Base-by-base conservation (phyloP, 2,888 invertebrate genomes). In the Syrphus vitripennis region DNA sequence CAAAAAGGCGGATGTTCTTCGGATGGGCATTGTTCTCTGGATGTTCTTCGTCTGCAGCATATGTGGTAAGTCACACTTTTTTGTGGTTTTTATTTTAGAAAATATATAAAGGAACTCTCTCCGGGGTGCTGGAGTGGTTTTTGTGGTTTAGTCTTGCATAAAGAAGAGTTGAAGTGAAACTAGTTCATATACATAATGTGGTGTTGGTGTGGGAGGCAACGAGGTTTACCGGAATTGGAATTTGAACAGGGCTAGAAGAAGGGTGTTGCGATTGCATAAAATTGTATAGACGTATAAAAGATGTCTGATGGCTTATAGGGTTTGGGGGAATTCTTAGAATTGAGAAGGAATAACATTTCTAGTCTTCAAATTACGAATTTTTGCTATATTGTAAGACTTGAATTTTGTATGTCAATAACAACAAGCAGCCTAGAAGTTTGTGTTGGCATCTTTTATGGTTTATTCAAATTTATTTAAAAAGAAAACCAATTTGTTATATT, bases 1-100 rank as follows among this genome's bases (percentile, higher is more conserved):
- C 86, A 81, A 77, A 82, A 86, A 86, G 61, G 86, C 82, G 77
- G 86, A 86, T 86, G 69, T 86, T 61, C 82, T 86, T 78, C 86
- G 82, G 77, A 82, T 78, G 86, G 82, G 77, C 74, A 78, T 86
- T 81, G 69, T 86, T 70, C 82, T 86, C 12, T 78, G 77, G 86
- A 78, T 86, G 77, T 82, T 86, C 63, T 69, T 86, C 57, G 74
- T 77, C 40, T 72, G 82, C 82, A 86, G 86, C 77, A 82, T 86
- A 81, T 86, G 86, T 78, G 86, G 86, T 86, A 74, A 86, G 86
- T 82, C 72, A 42, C 55, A 72, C 48, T 34, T 82, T 74, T 65
- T 59, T 72, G 65, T 81, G 71, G 45, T 69, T 67, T 61, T 45
- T 21, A 55, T 65, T 63, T 71, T 29, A 42, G 42, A 29, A 63